These are phyloP conservation scores for Martes flavigula DNA, from an alignment of 2,797 vertebrate genomes.

Conservation along the genomic window DNA sequence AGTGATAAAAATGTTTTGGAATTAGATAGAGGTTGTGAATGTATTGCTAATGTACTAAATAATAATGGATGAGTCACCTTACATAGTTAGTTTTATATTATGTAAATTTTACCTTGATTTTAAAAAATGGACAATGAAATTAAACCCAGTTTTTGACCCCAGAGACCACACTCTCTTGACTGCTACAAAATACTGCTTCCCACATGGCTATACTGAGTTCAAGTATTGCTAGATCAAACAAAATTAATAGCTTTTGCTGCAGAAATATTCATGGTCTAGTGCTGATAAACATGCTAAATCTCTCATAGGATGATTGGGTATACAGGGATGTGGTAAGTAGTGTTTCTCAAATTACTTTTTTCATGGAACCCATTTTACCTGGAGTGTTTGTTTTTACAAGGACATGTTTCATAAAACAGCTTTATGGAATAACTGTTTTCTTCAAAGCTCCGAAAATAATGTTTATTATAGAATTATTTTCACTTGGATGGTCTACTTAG, in stretches of 20 bases:
- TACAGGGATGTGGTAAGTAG: not conserved
- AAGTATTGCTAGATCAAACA: not conserved
- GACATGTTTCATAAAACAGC: slow-evolving; percentile 4
- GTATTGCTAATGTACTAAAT: not conserved
- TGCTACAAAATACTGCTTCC: not conserved
- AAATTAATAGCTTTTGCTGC: not conserved
- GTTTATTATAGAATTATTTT: slow-evolving; percentile 47
- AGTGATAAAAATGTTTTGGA: not conserved
- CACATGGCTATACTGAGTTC: not conserved
- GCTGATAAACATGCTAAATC: not conserved
- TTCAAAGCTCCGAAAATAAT: not conserved
- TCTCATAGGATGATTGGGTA: not conserved
- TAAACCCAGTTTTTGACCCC: not conserved
- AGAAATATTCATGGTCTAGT: not conserved
- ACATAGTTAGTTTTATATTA: not conserved
- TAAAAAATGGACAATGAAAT: not conserved
- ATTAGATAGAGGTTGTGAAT: not conserved
- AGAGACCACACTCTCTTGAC: not conserved
- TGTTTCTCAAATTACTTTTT: not conserved
- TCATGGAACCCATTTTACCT: not conserved
- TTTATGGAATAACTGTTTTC: not conserved
- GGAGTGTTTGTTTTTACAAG: not conserved
- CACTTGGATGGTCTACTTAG: not conserved
- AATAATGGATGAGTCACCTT: not conserved
- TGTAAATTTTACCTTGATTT: not conserved